Conservation (phyloP, 2,797 vertebrate species). For the Selene dorsalis region DNA sequence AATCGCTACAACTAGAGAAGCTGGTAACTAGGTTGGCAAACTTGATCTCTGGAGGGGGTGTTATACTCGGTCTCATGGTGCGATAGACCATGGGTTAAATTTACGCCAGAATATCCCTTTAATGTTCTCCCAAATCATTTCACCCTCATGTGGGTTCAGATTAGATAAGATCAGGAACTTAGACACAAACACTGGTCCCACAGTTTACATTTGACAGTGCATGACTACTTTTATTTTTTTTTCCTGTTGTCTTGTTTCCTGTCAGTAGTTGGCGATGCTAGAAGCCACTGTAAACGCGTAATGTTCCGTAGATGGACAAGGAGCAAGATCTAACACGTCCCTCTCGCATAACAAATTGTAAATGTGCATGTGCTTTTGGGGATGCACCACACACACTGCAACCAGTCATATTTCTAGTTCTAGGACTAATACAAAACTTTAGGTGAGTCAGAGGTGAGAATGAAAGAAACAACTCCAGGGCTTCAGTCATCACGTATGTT, state of each 20-base stretch:
- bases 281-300: neutral
- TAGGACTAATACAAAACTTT: too few relatives aligned
- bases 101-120: too few relatives aligned
- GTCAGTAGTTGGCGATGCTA: neutral
- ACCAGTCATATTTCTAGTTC: neutral
- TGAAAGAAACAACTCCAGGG: neutral
- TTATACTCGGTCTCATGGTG: too few relatives aligned
- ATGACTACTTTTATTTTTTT: conserved; percentile 23
- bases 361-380: neutral
- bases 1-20: too few relatives aligned
- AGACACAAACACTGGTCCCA: neutral
- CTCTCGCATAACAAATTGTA: neutral
- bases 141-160: neutral
- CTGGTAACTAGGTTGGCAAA: too few relatives aligned
- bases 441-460: neutral
- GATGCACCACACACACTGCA: neutral
- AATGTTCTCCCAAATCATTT: neutral
- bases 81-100: too few relatives aligned
- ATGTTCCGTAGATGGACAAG: neutral
- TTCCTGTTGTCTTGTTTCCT: neutral
- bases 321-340: conserved; percentile 30
- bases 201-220: conserved; percentile 14
- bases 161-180: neutral
- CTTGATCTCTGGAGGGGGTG: too few relatives aligned
- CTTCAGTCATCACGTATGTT: neutral